These are phyloP conservation scores for Gymnocypris eckloni DNA, from an alignment of 2,797 vertebrate genomes.

Conservation along the genomic window DNA sequence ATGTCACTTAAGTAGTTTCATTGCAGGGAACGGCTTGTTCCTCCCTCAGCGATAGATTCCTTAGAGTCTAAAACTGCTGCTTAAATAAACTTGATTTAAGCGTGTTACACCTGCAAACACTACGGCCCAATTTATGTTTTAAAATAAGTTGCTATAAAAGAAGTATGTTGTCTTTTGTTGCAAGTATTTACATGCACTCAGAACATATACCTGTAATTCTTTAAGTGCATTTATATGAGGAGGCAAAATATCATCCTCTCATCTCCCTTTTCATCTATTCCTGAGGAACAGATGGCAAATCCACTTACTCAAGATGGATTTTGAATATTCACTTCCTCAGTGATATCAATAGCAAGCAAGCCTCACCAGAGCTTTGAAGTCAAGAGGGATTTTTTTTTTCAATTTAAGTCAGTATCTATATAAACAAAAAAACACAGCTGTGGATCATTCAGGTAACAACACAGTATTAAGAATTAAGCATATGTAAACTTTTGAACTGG, in stretches of 20 bases:
- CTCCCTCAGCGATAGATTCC: background rate
- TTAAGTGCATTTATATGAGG: background rate
- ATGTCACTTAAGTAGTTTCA: background rate
- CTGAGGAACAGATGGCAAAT: conserved; percentile 22
- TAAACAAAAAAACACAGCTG: too few relatives aligned
- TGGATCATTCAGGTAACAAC: too few relatives aligned
- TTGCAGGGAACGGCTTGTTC: background rate
- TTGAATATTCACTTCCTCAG: background rate
- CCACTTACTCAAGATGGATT: background rate
- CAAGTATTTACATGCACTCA: background rate
- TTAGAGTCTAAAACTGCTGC: background rate
- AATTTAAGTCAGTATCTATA: background rate
- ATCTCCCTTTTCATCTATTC: conserved; percentile 4
- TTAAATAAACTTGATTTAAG: background rate
- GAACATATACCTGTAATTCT: background rate
- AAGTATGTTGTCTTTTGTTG: background rate
- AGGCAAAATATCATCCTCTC: background rate
- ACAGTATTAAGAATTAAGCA: too few relatives aligned
- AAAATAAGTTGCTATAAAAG: background rate
- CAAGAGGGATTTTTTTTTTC: background rate
- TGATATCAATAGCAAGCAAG: background rate
- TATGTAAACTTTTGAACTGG: too few relatives aligned
- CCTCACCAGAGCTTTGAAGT: background rate
- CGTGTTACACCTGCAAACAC: background rate
- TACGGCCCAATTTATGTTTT: background rate